phyloP scores from a whole-genome alignment of 2,888 invertebrate species.

The Ashinkailepas kermadecensis region DNA sequence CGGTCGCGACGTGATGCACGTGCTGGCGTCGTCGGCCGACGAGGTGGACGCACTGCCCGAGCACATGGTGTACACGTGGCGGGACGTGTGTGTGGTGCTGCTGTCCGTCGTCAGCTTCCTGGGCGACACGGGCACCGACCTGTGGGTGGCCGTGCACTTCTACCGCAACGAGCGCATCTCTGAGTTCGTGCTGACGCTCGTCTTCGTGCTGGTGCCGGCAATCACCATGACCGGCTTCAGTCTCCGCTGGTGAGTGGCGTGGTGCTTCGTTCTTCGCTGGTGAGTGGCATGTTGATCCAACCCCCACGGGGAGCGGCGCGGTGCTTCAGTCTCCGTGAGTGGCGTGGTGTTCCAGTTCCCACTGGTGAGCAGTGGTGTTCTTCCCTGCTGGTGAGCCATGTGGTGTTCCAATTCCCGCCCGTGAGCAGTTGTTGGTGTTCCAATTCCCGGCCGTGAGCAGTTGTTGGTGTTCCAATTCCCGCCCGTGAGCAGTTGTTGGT shows the following conservation, averaged over 20 bases:
- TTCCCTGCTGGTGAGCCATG: too few relatives aligned
- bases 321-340: too few relatives aligned
- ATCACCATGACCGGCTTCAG: constrained; percentile 66
- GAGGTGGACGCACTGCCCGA: constrained; percentile 28
- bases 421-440: too few relatives aligned
- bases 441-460: too few relatives aligned
- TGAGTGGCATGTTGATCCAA: too few relatives aligned
- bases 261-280: too few relatives aligned
- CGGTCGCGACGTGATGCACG: neutral
- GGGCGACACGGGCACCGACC: constrained; percentile 26
- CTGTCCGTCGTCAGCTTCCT: constrained; percentile 27
- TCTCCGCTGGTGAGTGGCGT: constrained; percentile 52
- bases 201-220: constrained; percentile 64
- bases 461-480: too few relatives aligned
- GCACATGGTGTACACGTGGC: constrained; percentile 20
- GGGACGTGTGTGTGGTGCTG: constrained; percentile 22
- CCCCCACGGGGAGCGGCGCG: too few relatives aligned
- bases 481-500: too few relatives aligned
- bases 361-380: too few relatives aligned
- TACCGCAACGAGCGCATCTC: constrained; percentile 25
- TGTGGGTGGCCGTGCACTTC: constrained; percentile 26
- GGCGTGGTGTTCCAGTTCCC: too few relatives aligned
- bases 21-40: neutral
- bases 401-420: too few relatives aligned
- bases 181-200: constrained; percentile 61